Base-by-base conservation (phyloP, 1,140 invertebrate genomes). In the Scaptomyza pallida region DNA sequence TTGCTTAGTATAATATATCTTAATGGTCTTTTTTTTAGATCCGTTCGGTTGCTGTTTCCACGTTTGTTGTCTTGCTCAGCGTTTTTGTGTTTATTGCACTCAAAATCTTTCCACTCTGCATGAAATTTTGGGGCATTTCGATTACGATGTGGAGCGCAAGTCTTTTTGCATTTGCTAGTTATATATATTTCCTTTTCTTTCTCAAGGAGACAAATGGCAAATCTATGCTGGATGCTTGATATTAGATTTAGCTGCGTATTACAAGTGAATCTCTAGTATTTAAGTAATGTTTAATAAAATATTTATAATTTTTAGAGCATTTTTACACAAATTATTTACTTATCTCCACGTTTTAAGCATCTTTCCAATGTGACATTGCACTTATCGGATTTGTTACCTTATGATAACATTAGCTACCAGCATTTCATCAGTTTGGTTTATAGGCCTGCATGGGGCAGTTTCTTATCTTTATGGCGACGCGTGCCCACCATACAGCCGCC, bases 161-260 rank as follows among this genome's bases (percentile, higher is more conserved):
- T 9, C 17, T 52, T 1, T 35, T 76, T 26, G 68, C 69, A 10
- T 40, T 72, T 3, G 40, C 59, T 2, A 62, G 62, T 0, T 51
- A 75, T 1, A 26, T 74, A 2, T 71, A 75, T 35, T 63, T 78
- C 17, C 33, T 50, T 0, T 19, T 78, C 1, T 78, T 71, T 17
- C 51, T 81, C 3, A 50, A 69, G 5, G 81, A 86, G 45, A 86
- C 81, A 2, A 86, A 82, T 37, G 75, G 90, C 17, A 91, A 91
- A 70, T 88, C 89, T 10, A 60, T 90, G 67, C 59, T 86, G 47
- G 69, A 75, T 33, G 9, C 56, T 41, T 85, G 65, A 43, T 26
- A 57, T 45, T 21, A 44, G 3, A 48, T 15, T 30, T 37, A 35
- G 1, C 3, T 30, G 15, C 9, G 6, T 9, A 52, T 35, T 35